Conservation (phyloP, 2,888 invertebrate species). For the Eremobia ochroleuca region DNA sequence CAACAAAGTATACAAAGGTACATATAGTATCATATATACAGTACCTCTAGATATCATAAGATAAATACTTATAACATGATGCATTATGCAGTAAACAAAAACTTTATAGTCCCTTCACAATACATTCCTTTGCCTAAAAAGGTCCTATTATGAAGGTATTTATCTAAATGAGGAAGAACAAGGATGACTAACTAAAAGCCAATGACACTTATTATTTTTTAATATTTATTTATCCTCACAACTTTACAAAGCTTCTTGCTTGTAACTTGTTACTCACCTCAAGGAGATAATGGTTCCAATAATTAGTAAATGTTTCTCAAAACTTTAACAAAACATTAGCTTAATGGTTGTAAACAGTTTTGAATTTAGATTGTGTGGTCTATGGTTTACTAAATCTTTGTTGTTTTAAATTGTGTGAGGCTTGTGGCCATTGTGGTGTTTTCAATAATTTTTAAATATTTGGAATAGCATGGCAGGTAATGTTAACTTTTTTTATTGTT, state of each 20-base stretch:
- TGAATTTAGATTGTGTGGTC: slow-evolving; percentile 16
- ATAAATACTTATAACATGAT: slow-evolving; percentile 8
- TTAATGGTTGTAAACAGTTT: slow-evolving; percentile 39
- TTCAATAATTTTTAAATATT: background rate
- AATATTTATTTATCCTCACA: slow-evolving; percentile 59
- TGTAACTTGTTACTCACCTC: slow-evolving; percentile 76
- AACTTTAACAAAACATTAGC: slow-evolving; percentile 60
- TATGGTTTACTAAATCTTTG: slow-evolving; percentile 18
- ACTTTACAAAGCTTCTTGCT: slow-evolving; percentile 52
- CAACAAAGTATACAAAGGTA: background rate
- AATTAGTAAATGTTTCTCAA: slow-evolving; percentile 69
- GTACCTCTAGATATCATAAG: too few relatives aligned
- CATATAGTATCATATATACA: background rate
- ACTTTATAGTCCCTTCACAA: background rate
- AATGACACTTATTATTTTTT: slow-evolving; percentile 49
- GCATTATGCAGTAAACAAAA: slow-evolving; percentile 13
- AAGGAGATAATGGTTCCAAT: slow-evolving; percentile 68
- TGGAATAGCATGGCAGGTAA: slow-evolving; percentile 25
- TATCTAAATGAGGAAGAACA: slow-evolving; percentile 55
- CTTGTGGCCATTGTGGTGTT: slow-evolving; percentile 29
- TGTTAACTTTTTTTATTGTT: background rate
- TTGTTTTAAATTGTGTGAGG: slow-evolving; percentile 25
- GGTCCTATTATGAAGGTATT: slow-evolving; percentile 44
- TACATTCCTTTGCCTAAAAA: slow-evolving; percentile 37
- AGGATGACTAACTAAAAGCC: slow-evolving; percentile 52